A percentile compares a stretch with the other conserved stretches of the same genome.
Conservation (phyloP, 92 coral and sea anemone genomes). For the Umimayanthus chanpuru region DNA sequence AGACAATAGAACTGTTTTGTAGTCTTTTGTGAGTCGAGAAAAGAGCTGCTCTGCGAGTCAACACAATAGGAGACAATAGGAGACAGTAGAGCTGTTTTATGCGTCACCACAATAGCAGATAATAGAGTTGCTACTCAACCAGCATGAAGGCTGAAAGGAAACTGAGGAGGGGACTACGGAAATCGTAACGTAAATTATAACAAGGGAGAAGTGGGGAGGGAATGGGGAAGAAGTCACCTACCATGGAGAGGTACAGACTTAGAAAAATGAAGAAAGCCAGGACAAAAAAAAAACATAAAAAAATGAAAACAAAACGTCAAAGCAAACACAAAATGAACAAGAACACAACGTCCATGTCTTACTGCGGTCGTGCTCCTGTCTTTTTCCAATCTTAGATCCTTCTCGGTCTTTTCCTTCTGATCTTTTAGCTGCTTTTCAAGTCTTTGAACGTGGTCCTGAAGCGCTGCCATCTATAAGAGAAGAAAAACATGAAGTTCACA, state of each 20-base stretch:
- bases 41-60: no score
- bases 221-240: background rate
- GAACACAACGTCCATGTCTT: constrained; percentile 17
- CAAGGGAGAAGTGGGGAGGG: background rate
- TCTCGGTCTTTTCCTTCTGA: constrained; percentile 62
- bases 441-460: no score
- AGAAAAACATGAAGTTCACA: background rate
- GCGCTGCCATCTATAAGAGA: background rate
- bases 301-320: background rate
- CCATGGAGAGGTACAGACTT: background rate
- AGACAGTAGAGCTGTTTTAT: no score
- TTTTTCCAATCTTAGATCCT: constrained; percentile 52
- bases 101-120: no score
- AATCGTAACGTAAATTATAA: background rate
- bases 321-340: background rate
- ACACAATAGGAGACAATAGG: background rate
- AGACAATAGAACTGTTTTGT: background rate
- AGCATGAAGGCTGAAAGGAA: background rate
- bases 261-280: no score
- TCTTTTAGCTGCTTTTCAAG: constrained; percentile 22
- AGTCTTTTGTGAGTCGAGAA: no score
- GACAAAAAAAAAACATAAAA: no score
- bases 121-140: background rate
- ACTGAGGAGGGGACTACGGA: background rate
- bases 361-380: constrained; percentile 73